These are phyloP conservation scores for Meda fulgida DNA, from an alignment of 2,797 vertebrate genomes.

Conservation along the genomic window DNA sequence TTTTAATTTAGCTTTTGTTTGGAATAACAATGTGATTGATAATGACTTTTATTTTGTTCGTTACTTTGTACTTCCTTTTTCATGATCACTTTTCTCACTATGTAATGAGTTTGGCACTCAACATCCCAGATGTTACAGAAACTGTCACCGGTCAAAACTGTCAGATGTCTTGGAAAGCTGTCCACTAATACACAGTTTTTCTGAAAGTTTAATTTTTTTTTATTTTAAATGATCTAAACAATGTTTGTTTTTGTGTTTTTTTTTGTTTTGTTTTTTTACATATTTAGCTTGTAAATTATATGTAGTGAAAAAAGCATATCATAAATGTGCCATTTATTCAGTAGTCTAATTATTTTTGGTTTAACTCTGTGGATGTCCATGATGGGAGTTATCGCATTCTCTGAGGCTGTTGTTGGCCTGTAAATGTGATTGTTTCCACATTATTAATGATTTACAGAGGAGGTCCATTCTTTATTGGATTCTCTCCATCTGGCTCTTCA, in stretches of 20 bases:
- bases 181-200: background rate
- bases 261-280: background rate
- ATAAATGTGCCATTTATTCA: background rate
- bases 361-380: background rate
- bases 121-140: background rate
- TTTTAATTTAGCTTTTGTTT: slow-evolving; percentile 6
- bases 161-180: background rate
- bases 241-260: no score
- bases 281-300: background rate
- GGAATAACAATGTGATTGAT: background rate
- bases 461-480: slow-evolving; percentile 40
- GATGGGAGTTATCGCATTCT: background rate
- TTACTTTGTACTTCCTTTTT: background rate
- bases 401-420: background rate
- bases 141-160: background rate
- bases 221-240: background rate
- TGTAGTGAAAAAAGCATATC: background rate
- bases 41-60: background rate
- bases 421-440: slow-evolving; percentile 32
- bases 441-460: slow-evolving; percentile 25
- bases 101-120: background rate
- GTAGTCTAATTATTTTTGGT: background rate
- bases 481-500: slow-evolving; percentile 32
- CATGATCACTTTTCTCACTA: no score
- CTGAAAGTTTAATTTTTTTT: background rate